Evolutionary conservation across 2,113 vertebrate genomes (phyloP).

Genomic region (Catagonus wagneri): DNA sequence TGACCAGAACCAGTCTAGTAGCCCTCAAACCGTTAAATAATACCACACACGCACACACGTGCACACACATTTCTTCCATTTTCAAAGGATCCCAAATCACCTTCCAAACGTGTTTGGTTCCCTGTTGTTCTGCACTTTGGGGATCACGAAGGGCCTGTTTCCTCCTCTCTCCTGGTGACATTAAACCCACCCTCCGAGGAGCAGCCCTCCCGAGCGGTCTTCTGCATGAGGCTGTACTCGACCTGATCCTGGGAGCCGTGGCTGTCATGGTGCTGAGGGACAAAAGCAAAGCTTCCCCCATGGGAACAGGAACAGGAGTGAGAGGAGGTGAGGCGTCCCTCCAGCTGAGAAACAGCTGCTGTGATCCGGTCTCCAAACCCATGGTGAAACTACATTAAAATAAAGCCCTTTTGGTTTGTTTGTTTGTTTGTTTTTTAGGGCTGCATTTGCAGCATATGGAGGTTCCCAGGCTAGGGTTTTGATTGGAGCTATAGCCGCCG

Average conservation of each 20-base stretch:
- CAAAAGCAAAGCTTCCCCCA: background rate
- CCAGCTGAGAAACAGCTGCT: background rate
- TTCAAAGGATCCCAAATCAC: background rate
- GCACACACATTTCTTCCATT: background rate
- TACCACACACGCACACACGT: background rate
- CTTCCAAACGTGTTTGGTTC: too few species aligned
- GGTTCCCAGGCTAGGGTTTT: too few species aligned
- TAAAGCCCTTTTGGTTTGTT: background rate
- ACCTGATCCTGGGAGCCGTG: too few species aligned
- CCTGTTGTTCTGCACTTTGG: background rate
- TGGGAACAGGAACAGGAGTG: background rate
- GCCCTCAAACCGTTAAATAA: background rate
- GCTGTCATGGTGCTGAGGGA: fast-evolving
- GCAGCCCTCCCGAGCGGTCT: background rate
- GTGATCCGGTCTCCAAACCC: too few species aligned
- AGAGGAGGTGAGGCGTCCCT: too few species aligned
- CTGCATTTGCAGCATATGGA: too few species aligned
- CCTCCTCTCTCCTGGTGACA: background rate
- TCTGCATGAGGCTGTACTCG: fast-evolving
- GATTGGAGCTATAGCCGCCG: too few species aligned
- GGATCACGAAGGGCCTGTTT: background rate
- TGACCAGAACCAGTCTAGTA: too few species aligned
- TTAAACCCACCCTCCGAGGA: too few species aligned
- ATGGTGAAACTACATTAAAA: background rate
- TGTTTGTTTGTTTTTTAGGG: too few species aligned